Percentiles rank a stretch among this genome's conserved stretches.
These are phyloP conservation scores for Rachycentron canadum DNA, from an alignment of 2,797 vertebrate species.

Conservation along the genomic window DNA sequence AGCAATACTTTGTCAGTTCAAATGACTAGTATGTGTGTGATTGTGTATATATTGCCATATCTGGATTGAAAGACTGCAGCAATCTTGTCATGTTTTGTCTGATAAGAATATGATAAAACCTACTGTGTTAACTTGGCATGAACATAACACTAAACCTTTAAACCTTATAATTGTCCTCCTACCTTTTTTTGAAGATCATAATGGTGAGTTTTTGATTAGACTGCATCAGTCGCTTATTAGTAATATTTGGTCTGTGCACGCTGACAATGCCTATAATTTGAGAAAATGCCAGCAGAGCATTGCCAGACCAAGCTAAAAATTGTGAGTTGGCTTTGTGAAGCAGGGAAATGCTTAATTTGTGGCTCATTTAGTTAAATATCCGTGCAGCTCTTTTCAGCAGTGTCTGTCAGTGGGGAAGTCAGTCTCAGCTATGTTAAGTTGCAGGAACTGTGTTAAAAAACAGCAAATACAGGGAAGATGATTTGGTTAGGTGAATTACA, in stretches of 20 bases:
- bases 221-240: neutral
- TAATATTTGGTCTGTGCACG: conserved; percentile 14
- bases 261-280: neutral
- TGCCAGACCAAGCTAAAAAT: conserved; percentile 38
- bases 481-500: conserved; percentile 18
- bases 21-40: neutral
- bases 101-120: neutral
- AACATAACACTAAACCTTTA: neutral
- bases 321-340: conserved; percentile 25
- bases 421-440: conserved; percentile 9
- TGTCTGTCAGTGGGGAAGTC: conserved; percentile 10
- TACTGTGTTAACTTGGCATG: neutral
- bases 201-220: conserved; percentile 9
- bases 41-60: neutral
- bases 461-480: neutral
- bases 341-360: conserved; percentile 32
- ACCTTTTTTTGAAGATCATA: neutral
- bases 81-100: neutral
- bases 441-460: neutral
- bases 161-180: neutral
- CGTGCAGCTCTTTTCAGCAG: conserved; percentile 27
- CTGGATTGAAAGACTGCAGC: neutral
- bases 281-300: conserved; percentile 15
- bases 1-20: conserved; percentile 16
- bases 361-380: conserved; percentile 30